Evolutionary conservation across 2,888 invertebrate genomes (phyloP), one percentile per base, ranked within the genome.

Genomic region (Caenorhabditis sp.): DNA sequence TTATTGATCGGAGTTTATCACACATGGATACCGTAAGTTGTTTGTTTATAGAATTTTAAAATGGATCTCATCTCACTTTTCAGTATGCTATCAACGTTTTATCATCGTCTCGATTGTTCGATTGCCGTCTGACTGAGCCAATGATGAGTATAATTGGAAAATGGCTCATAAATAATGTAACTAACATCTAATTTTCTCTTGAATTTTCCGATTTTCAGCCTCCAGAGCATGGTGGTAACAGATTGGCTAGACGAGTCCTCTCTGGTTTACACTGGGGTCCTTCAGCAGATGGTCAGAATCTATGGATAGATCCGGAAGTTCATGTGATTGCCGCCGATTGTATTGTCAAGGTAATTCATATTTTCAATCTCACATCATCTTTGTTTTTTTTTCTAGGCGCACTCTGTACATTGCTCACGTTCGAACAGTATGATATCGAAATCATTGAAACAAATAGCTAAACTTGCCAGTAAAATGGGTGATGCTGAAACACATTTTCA

Each of bases 401-500:
- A 87, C 63, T 76, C 83, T 21, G 81, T 79, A 14, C 86, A 87
- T 43, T 87, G 87, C 59, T 81, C 82, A 31, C 69, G 69, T 3
- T 78, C 80, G 10, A 86, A 87, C 57, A 81, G 79, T 21, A 78
- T 85, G 76, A 85, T 87, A 26, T 72, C 83, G 14, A 86, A 85
- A 61, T 83, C 83, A 0, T 70, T 86, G 4, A 77, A 71, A 31
- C 71, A 78, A 58, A 76, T 82, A 17, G 69, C 85, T 5, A 87
- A 87, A 60, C 36, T 87, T 59, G 84, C 83, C 6, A 69, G 74
- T 21, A 85, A 86, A 69, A 76, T 82, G 17, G 78, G 84, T 1
- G 85, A 87, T 50, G 60, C 81, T 36, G 86, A 87, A 53, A 81
- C 84, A 26, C 77, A 81, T 36, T 87, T 87, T 66, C 82, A 81